A percentile compares a stretch with the other conserved stretches of the same genome.
phyloP scores from a whole-genome alignment of 2,888 invertebrate genomes.

The Drosophila nr. perissopoda region DNA sequence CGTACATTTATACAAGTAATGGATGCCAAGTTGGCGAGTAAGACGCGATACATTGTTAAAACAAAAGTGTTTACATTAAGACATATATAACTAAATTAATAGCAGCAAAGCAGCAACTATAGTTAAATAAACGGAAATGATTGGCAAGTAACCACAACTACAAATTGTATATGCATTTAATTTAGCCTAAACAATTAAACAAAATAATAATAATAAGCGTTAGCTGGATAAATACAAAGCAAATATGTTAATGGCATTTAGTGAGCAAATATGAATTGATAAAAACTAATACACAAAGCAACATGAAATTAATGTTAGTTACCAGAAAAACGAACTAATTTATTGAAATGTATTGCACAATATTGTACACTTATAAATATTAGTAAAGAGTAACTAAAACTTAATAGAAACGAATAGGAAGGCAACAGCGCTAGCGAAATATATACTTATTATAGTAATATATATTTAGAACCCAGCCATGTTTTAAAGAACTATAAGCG shows the following conservation, averaged over 20 bases:
- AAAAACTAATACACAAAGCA: slow-evolving; percentile 41
- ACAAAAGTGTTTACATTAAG: slow-evolving; percentile 54
- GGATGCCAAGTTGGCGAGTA: slow-evolving; percentile 45
- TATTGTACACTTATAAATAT: slow-evolving; percentile 76
- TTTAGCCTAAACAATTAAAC: slow-evolving; percentile 63
- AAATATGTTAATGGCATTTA: slow-evolving; percentile 64
- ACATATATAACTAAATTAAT: slow-evolving; percentile 64
- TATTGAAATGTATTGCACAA: slow-evolving; percentile 82
- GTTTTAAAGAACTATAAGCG: slow-evolving; percentile 12
- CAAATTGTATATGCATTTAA: slow-evolving; percentile 79
- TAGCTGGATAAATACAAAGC: slow-evolving; percentile 42
- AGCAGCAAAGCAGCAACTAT: slow-evolving; percentile 75
- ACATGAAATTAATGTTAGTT: slow-evolving; percentile 66
- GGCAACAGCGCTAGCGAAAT: slow-evolving; percentile 40
- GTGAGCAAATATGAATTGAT: slow-evolving; percentile 76
- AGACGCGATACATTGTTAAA: slow-evolving; percentile 38
- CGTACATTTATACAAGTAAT: slow-evolving; percentile 83
- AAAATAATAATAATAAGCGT: slow-evolving; percentile 40
- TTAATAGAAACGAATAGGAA: slow-evolving; percentile 52
- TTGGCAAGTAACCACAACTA: slow-evolving; percentile 69
- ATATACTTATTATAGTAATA: slow-evolving; percentile 26
- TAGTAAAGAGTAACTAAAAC: slow-evolving; percentile 60
- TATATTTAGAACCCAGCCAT: slow-evolving; percentile 35
- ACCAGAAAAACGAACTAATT: slow-evolving; percentile 65
- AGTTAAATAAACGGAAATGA: slow-evolving; percentile 58